These are phyloP conservation scores for Microdon myrmicae DNA, from an alignment of 2,888 invertebrate species.

Conservation along the genomic window DNA sequence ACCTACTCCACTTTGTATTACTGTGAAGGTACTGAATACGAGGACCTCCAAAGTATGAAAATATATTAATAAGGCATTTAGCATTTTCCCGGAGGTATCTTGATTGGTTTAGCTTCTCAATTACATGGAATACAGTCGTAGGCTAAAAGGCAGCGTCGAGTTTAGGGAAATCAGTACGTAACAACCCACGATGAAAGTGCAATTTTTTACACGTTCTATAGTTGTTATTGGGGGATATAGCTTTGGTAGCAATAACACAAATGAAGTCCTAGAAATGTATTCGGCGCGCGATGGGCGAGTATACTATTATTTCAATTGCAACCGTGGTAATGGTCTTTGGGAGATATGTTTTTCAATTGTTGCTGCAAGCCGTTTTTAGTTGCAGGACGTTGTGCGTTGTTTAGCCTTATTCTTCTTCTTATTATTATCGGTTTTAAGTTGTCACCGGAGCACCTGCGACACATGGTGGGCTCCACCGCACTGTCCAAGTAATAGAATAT, in stretches of 20 bases:
- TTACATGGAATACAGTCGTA: too few relatives aligned
- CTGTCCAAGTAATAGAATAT: slow-evolving; percentile 28
- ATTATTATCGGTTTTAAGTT: slow-evolving; percentile 8
- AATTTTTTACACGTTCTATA: slow-evolving; percentile 27
- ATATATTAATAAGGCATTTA: too few relatives aligned
- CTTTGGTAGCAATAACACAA: slow-evolving; percentile 13
- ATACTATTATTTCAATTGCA: slow-evolving; percentile 45
- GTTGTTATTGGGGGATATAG: background rate
- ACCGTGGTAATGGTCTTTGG: slow-evolving; percentile 34
- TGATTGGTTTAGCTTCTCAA: too few relatives aligned
- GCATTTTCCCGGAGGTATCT: too few relatives aligned
- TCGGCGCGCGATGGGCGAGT: slow-evolving; percentile 35
- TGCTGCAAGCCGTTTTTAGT: slow-evolving; percentile 22
- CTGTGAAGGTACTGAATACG: too few relatives aligned
- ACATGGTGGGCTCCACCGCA: slow-evolving; percentile 12
- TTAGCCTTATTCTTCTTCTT: background rate
- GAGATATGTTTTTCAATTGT: slow-evolving; percentile 36
- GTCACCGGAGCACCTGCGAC: slow-evolving; percentile 36
- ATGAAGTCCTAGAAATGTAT: slow-evolving; percentile 48
- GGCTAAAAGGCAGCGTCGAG: too few relatives aligned
- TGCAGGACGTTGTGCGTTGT: slow-evolving; percentile 21
- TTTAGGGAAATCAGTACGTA: too few relatives aligned
- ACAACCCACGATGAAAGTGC: slow-evolving; percentile 16
- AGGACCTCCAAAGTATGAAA: too few relatives aligned
- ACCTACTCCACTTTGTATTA: too few relatives aligned